Evolutionary conservation across 2,797 vertebrate species (phyloP), one percentile per base, ranked within the genome.

Genomic region (Sparidentex hasta): DNA sequence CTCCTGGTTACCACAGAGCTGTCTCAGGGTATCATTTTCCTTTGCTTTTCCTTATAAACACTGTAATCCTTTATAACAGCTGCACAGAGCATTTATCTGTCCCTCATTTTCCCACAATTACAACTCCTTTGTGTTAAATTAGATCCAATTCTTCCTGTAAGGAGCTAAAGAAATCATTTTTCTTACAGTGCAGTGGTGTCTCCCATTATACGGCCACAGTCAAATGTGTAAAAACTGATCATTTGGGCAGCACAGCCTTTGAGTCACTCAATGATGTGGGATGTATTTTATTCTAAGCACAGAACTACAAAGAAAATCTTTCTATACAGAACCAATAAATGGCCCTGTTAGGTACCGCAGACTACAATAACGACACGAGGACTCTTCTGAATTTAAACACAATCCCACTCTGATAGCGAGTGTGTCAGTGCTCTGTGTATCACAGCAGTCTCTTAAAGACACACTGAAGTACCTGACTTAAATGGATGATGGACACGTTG

Each of bases 1-100:
- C 58, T 72, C 64, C 0, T 78, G 64, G 71, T 75, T 65, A 63
- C 61, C 14, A 7, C 44, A 64, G 64, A 69, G 75, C 61, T 71
- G 70, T 66, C 25, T 78, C 50, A 38, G 14, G 74, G 61, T 71
- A 83, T 64, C 1, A 74, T 79, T 76, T 78, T 50, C 58, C 57
- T 69, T 66, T 74, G 58, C 59, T 74, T 59, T 41, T 73, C 63
- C 44, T 50, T 65, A 46, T 52, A 68, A 74, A 74, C 54, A 38
- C 11, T 64, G 23, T 41, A 61, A 25, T 59, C 11, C 4, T 65
- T n/a, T 47, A 27, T 43, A 25, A 65, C 16, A 46, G 48, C 33
- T 46, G 11, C 0, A 2, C 25, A 17, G 23, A 16, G 47, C 1
- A n/a, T 56, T 2, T 47, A 67, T 50, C 23, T 1, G 23, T 33